Evolutionary conservation across 1,140 invertebrate species (phyloP), one percentile per base, ranked within the genome.

Genomic region (Globodera rostochiensis): DNA sequence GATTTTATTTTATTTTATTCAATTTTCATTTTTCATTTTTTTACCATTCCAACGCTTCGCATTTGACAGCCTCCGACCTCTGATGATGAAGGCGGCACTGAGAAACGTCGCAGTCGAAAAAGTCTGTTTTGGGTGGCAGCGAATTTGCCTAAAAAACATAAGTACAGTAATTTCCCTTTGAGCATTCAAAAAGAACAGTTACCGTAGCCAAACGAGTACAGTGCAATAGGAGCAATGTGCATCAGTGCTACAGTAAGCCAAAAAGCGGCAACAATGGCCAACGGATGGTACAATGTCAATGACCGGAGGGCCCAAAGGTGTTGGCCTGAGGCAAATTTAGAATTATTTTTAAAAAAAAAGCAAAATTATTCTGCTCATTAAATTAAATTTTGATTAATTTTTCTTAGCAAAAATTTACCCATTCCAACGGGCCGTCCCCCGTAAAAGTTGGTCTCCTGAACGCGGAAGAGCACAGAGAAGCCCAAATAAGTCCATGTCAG

Each of bases 391-490:
- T 36, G 36, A 36, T 36, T 36, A 87, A 86, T 19, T 36, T 50
- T 60, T 71, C 60, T 85, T 21, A 66, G 11, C 36, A n/a, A n/a
- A 49, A 21, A 53, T 46, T 74, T 64, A 88, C 88, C 89, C 36
- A 89, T 73, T 73, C 89, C 89, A 50, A 89, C 86, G 25, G 88
- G 89, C 45, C 88, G 74, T 19, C 83, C 46, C 50, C 84, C 84
- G 77, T 88, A 74, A 45, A 80, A 79, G 69, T 90, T 89, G n/a
- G 88, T 89, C 78, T 89, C 88, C 77, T 89, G 88, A 66, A 89
- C 85, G 25, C 88, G 83, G 78, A 83, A 90, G 5, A 89, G 79
- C 25, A 89, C 76, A 49, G 81, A 82, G 80, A 89, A 89, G n/a
- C 76, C 80, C n/a, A 89, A 53, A 69, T 89, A 89, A 3, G 83